Percentiles rank a stretch among this genome's conserved stretches.
Evolutionary conservation across 2,888 invertebrate genomes (phyloP).

Genomic region (Odiellus spinosus): DNA sequence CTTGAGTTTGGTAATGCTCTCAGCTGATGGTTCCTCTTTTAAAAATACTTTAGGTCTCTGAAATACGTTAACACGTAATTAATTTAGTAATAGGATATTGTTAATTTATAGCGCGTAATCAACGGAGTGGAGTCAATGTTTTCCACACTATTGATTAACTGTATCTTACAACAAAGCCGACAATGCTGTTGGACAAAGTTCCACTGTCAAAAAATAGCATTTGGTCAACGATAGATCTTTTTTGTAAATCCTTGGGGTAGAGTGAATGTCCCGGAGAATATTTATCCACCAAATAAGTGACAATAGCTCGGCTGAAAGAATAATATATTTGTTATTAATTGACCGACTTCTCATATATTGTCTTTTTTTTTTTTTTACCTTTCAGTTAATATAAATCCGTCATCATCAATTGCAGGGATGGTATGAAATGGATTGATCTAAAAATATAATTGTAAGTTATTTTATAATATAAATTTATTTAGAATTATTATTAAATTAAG

Average conservation of each 20-base stretch:
- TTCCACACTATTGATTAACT: too few species aligned
- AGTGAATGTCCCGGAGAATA: slow-evolving; percentile 54
- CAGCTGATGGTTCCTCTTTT: background rate
- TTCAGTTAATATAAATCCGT: slow-evolving; percentile 58
- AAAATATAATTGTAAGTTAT: slow-evolving; percentile 4
- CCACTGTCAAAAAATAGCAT: slow-evolving; percentile 10
- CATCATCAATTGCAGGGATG: slow-evolving; percentile 64
- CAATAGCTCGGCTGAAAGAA: slow-evolving; percentile 45
- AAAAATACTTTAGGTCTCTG: too few species aligned
- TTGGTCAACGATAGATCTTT: slow-evolving; percentile 58
- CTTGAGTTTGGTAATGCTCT: slow-evolving; percentile 43
- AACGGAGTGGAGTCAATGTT: too few species aligned
- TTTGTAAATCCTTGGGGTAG: slow-evolving; percentile 52
- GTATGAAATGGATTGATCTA: slow-evolving; percentile 46
- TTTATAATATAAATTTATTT: too few species aligned
- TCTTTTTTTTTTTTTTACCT: too few species aligned
- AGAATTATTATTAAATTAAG: too few species aligned
- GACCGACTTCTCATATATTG: too few species aligned
- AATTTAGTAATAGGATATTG: too few species aligned
- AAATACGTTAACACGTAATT: too few species aligned
- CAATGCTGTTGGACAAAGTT: slow-evolving; percentile 1
- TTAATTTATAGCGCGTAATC: too few species aligned
- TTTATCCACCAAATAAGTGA: slow-evolving; percentile 58
- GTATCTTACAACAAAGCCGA: slow-evolving; percentile 6
- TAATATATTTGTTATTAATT: too few species aligned